Percentiles rank a stretch among this genome's conserved stretches.
These are phyloP conservation scores for Torymus aiolomorphi DNA, from an alignment of 2,888 invertebrate species.

Conservation along the genomic window DNA sequence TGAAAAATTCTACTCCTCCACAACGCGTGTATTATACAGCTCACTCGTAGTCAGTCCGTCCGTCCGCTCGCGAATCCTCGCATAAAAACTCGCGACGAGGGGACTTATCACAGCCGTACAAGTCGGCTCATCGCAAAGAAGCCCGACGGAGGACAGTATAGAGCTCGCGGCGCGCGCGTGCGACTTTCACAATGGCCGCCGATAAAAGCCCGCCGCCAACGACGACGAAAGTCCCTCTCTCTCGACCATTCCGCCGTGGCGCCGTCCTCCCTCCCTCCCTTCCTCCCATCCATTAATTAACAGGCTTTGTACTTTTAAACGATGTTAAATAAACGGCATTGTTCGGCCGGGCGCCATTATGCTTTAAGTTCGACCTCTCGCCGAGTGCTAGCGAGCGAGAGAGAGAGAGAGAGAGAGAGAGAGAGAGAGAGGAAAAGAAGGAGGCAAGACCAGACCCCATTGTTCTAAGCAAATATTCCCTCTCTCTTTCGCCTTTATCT, in stretches of 20 bases:
- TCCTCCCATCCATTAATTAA: constrained; percentile 74
- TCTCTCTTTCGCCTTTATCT: constrained; percentile 54
- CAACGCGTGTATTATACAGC: too few species aligned
- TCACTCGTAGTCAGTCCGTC: too few species aligned
- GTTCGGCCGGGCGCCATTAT: constrained; percentile 73
- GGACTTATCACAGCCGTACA: constrained; percentile 2
- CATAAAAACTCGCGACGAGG: background rate
- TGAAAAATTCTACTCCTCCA: too few species aligned
- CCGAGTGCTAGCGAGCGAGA: background rate
- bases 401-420: background rate
- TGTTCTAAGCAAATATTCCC: constrained; percentile 71
- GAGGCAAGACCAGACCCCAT: constrained; percentile 55
- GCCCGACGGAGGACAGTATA: background rate
- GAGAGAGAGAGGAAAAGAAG: constrained; percentile 28
- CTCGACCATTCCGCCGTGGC: constrained; percentile 60
- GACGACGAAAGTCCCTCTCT: constrained; percentile 46
- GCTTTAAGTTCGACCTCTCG: constrained; percentile 66
- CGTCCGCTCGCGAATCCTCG: too few species aligned
- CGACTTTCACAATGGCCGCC: constrained; percentile 32
- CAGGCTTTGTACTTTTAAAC: constrained; percentile 76
- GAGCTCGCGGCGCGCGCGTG: background rate
- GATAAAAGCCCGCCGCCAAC: constrained; percentile 41
- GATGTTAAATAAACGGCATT: constrained; percentile 76
- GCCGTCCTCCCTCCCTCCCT: constrained; percentile 30
- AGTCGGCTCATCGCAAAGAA: background rate